phyloP scores from a whole-genome alignment of 2,797 vertebrate genomes.

The Ara ararauna region DNA sequence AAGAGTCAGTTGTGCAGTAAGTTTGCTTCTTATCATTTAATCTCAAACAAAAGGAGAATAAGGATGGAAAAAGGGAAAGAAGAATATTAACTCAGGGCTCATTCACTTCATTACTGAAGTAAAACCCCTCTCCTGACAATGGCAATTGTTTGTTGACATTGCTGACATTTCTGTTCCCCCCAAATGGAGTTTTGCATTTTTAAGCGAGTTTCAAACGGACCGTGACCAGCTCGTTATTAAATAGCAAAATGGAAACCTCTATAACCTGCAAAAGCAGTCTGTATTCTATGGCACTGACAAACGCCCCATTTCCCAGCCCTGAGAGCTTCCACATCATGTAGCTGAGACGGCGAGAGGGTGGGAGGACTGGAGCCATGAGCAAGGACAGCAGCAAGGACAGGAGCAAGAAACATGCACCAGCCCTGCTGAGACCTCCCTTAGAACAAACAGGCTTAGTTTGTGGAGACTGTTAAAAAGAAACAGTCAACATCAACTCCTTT shows the following conservation, averaged over 20 bases:
- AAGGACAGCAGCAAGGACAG: not conserved
- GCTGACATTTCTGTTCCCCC: not conserved
- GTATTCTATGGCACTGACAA: not conserved
- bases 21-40: slow-evolving; percentile 48
- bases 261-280: not conserved
- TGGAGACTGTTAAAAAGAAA: not conserved
- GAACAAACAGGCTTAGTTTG: not conserved
- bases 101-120: not conserved
- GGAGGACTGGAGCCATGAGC: not conserved
- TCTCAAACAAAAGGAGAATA: slow-evolving; percentile 34
- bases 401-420: not conserved
- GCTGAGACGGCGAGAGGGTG: not conserved
- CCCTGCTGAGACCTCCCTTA: not conserved
- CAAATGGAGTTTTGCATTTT: not conserved
- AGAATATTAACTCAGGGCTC: not conserved
- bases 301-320: not conserved
- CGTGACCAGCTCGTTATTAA: not conserved
- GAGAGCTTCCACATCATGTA: not conserved
- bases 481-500: not conserved
- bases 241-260: not conserved
- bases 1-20: slow-evolving; percentile 55
- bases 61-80: not conserved
- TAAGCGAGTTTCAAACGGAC: not conserved
- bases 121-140: not conserved
- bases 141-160: not conserved